Percentiles rank a stretch among this genome's conserved stretches.
These are phyloP conservation scores for Eulemur albifrons DNA, from an alignment of 2,797 vertebrate species.

Conservation along the genomic window DNA sequence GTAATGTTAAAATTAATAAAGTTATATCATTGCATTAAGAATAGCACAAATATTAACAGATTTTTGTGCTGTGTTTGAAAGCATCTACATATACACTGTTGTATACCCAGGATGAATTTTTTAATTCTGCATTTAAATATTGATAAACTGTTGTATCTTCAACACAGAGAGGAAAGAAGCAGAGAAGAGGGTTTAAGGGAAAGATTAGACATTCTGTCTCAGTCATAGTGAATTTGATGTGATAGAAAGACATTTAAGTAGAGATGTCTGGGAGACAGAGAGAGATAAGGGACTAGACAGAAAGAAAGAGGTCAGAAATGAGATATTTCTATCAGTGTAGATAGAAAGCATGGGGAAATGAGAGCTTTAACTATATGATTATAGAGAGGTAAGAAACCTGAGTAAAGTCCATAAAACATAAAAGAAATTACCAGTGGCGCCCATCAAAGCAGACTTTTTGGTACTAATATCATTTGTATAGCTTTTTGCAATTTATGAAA, in stretches of 20 bases:
- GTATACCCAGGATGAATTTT: neutral
- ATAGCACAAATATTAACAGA: neutral
- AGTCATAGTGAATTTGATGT: constrained; percentile 47
- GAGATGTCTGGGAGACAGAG: constrained; percentile 60
- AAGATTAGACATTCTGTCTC: constrained; percentile 56
- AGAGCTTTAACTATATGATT: constrained; percentile 22
- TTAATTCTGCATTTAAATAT: neutral
- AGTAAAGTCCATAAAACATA: constrained; percentile 33
- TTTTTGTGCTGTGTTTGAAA: neutral
- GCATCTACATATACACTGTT: neutral
- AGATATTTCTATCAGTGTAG: constrained; percentile 20
- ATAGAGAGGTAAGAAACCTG: neutral
- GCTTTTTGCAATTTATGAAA: constrained; percentile 49
- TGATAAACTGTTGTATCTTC: constrained; percentile 21
- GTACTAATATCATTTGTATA: constrained; percentile 46
- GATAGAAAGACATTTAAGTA: constrained; percentile 64
- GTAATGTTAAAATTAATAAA: neutral
- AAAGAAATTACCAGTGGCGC: constrained; percentile 44
- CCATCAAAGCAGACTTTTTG: neutral
- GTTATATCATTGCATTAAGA: neutral
- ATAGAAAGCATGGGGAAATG: constrained; percentile 26
- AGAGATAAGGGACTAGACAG: constrained; percentile 63
- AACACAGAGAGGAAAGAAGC: neutral
- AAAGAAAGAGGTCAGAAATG: constrained; percentile 50
- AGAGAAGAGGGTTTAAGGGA: neutral